Conservation (phyloP, 2,113 vertebrate species). For the Chrysochloris asiatica region DNA sequence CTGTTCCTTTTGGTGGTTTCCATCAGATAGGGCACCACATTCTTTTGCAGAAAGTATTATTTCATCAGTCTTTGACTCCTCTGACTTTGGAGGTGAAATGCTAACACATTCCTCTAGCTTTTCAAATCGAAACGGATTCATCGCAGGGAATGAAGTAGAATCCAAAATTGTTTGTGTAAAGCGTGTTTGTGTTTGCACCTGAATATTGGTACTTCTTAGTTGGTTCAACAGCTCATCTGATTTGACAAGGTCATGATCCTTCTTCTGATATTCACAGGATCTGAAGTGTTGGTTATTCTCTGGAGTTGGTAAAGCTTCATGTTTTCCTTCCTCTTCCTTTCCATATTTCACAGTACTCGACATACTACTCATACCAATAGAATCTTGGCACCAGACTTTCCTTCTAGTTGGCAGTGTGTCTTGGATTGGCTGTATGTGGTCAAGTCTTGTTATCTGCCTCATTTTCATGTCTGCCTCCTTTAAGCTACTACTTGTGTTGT, state of each 20-base stretch:
- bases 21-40: neutral
- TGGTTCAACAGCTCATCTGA: neutral
- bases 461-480: neutral
- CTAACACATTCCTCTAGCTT: neutral
- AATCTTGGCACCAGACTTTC: neutral
- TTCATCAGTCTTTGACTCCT: neutral
- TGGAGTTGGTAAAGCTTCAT: neutral
- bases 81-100: neutral
- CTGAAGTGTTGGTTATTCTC: neutral
- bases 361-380: neutral
- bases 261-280: neutral
- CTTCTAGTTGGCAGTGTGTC: neutral
- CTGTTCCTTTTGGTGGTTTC: neutral
- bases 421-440: neutral
- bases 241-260: neutral
- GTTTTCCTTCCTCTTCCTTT: neutral
- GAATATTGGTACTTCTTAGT: neutral
- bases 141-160: neutral
- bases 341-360: neutral
- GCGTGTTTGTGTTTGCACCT: neutral
- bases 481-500: neutral
- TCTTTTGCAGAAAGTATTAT: neutral
- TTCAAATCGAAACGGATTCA: slow-evolving; percentile 21
- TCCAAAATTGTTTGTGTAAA: neutral
- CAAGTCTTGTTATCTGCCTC: neutral